phyloP scores from a whole-genome alignment of 2,113 vertebrate species.

The Brachionichthys hirsutus region DNA sequence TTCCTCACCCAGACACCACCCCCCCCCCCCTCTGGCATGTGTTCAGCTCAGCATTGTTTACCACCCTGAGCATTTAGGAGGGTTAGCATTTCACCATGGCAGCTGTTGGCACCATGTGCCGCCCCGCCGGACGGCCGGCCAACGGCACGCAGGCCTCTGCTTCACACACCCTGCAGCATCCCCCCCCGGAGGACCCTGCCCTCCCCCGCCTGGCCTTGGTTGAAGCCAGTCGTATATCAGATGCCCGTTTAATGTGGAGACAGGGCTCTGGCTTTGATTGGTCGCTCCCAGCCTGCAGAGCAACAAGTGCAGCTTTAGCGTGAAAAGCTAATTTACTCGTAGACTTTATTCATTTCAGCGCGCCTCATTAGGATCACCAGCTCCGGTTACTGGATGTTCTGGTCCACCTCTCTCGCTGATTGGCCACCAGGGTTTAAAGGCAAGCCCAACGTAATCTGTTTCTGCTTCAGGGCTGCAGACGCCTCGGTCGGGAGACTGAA shows the following conservation, averaged over 20 bases:
- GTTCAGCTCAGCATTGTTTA: slow-evolving; percentile 70
- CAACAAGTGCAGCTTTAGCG: background rate
- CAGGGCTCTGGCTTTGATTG: slow-evolving; percentile 55
- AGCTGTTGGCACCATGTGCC: slow-evolving; percentile 79
- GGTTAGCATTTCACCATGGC: slow-evolving; percentile 73
- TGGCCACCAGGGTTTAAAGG: slow-evolving; percentile 1
- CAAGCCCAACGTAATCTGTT: slow-evolving; percentile 3
- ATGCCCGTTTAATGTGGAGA: slow-evolving; percentile 60
- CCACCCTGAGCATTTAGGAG: slow-evolving; percentile 68
- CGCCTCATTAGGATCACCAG: slow-evolving; percentile 47
- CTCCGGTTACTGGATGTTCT: slow-evolving; percentile 38
- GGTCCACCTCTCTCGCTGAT: slow-evolving; percentile 33
- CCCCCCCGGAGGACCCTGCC: slow-evolving; percentile 57
- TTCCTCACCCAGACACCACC: slow-evolving; percentile 58
- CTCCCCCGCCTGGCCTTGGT: slow-evolving; percentile 57
- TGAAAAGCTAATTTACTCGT: slow-evolving; percentile 10
- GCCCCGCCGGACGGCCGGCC: slow-evolving; percentile 64
- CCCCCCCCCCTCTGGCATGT: slow-evolving; percentile 69
- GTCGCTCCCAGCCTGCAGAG: slow-evolving; percentile 20
- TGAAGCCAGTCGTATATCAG: slow-evolving; percentile 52
- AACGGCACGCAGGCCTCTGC: slow-evolving; percentile 72
- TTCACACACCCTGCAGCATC: slow-evolving; percentile 66
- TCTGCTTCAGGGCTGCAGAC: slow-evolving; percentile 11
- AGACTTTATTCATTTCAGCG: slow-evolving; percentile 12
- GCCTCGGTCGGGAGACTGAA: too few species aligned